Evolutionary conservation across 2,888 invertebrate genomes (phyloP).

Genomic region (Corbicula japonica): DNA sequence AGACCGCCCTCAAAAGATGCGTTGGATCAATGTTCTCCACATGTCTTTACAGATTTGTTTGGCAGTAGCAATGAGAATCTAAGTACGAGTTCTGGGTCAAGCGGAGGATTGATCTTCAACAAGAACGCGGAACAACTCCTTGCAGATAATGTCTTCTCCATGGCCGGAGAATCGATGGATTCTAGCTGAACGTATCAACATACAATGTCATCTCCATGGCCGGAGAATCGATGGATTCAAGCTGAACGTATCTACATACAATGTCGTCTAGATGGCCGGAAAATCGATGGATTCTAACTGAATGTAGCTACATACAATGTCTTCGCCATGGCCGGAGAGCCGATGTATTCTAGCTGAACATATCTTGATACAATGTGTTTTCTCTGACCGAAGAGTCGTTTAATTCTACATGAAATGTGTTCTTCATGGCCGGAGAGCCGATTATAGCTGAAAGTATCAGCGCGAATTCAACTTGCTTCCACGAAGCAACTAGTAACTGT

Average conservation of each 20-base stretch:
- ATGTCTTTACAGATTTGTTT: slow-evolving; percentile 74
- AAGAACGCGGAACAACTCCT: slow-evolving; percentile 75
- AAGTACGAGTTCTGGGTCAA: slow-evolving; percentile 83
- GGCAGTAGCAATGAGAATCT: slow-evolving; percentile 81
- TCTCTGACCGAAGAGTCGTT: no score
- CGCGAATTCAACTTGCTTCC: no score
- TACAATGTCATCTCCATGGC: no score
- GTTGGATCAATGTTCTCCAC: not conserved
- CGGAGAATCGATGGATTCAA: slow-evolving; percentile 70
- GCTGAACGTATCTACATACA: no score
- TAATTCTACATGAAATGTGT: no score
- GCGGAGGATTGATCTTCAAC: slow-evolving; percentile 74
- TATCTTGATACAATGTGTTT: no score
- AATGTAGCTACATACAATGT: slow-evolving; percentile 70
- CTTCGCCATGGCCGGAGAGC: slow-evolving; percentile 71
- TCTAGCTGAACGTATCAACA: slow-evolving; percentile 58
- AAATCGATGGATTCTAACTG: no score
- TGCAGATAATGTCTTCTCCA: slow-evolving; percentile 75
- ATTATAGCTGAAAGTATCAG: no score
- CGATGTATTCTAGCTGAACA: slow-evolving; percentile 62
- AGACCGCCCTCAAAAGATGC: not conserved
- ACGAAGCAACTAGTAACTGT: no score
- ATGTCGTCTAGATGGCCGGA: no score
- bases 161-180: slow-evolving; percentile 66
- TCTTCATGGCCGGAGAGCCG: no score